Evolutionary conservation across 2,113 vertebrate genomes (phyloP), one percentile per base, ranked within the genome.

Genomic region (Paramormyrops kingsleyae): DNA sequence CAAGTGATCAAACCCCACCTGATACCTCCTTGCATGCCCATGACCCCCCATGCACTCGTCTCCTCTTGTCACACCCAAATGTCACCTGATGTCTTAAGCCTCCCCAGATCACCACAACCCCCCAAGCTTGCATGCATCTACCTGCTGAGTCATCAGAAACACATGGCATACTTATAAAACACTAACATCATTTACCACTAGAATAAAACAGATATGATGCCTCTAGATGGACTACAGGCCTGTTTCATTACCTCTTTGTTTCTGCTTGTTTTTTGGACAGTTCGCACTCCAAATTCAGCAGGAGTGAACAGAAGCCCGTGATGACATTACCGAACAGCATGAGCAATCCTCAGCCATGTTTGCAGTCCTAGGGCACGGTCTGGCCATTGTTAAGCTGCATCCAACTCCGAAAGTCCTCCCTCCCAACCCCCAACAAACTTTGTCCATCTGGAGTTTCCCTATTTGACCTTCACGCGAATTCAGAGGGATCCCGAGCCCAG

Each of bases 251-350:
- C 8, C 15, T 49, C 13, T 52, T 31, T 53, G 9, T 17, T 4
- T 35, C 3, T 31, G 44, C n/a, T 53, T 7, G 2, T 4, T 47
- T 84, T 84, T 47, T 47, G 89, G 77, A 88, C 90, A 90, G 91
- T 92, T 92, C 89, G 74, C 35, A 5, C 35, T 89, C 90, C 56
- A 86, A 90, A 91, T 90, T 91, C 90, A 93, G 62, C 62, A 47
- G 90, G 39, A 59, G 90, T 50, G 31, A 88, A 89, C 91, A 84
- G 84, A 70, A 52, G 27, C n/a, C 62, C 4, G 27, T 4, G n/a
- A 0, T 53, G 88, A 92, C 83, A 84, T 84, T 47, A 87, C 1
- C 8, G 21, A 84, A 84, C 44, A 47, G 77, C 77, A 83, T 44
- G 42, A 83, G 31, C 42, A 9, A 21, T 7, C 39, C 44, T 47